Evolutionary conservation across 2,888 invertebrate genomes (phyloP).

Genomic region (Alviniconcha strummeri): DNA sequence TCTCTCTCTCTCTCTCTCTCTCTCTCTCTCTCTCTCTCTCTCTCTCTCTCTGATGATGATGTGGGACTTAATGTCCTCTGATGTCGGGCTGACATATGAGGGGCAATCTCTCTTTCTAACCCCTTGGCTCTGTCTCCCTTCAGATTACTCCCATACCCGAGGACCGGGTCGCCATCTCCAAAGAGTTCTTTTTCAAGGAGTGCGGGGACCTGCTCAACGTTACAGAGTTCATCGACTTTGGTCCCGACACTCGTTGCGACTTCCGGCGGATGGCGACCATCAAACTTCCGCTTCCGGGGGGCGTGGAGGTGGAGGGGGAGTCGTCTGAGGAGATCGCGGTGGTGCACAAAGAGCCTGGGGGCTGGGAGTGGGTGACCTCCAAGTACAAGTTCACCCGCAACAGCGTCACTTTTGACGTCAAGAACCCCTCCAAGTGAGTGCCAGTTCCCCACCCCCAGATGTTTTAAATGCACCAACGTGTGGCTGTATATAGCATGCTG

Average conservation of each 20-base stretch:
- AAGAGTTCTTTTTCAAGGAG: conserved; percentile 57
- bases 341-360: conserved; percentile 56
- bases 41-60: no score
- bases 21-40: neutral
- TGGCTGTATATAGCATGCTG: no score
- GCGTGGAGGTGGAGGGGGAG: conserved; percentile 56
- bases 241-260: conserved; percentile 46
- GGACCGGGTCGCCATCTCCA: conserved; percentile 57
- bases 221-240: conserved; percentile 64
- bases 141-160: conserved; percentile 49
- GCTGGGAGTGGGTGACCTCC: conserved; percentile 64
- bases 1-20: neutral
- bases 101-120: no score
- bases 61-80: no score
- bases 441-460: neutral
- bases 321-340: conserved; percentile 53
- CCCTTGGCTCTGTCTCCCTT: no score
- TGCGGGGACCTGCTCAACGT: conserved; percentile 61
- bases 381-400: conserved; percentile 66
- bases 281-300: conserved; percentile 69
- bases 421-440: conserved; percentile 60
- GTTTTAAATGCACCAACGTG: no score
- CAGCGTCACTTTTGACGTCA: conserved; percentile 66
- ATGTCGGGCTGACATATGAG: no score
- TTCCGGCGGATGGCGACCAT: conserved; percentile 67